Evolutionary conservation across 37 sponge, comb jelly and placozoan genomes (phyloP).

Genomic region (Ephydatia muelleri): DNA sequence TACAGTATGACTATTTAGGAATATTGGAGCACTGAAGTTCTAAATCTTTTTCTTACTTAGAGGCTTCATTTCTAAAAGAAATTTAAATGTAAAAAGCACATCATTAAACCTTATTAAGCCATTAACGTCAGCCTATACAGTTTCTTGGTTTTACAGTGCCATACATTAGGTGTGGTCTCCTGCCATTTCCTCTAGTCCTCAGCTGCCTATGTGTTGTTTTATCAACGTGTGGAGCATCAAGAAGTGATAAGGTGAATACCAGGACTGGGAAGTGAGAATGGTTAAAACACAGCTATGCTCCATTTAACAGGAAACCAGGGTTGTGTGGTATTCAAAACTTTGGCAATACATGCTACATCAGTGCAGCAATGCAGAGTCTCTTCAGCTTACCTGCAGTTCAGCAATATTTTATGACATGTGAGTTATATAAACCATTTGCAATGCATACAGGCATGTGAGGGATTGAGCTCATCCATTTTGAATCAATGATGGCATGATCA

Average conservation of each 20-base stretch:
- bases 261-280: not conserved
- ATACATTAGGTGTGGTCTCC: no score
- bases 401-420: not conserved
- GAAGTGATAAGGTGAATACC: not conserved
- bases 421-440: not conserved
- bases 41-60: no score
- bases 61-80: no score
- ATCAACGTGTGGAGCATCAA: not conserved
- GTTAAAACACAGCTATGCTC: not conserved
- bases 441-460: not conserved
- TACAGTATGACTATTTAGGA: no score
- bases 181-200: not conserved
- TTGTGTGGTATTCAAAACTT: not conserved
- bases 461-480: no score
- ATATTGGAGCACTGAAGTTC: no score
- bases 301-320: not conserved
- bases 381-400: not conserved
- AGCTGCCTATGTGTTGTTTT: not conserved
- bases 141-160: no score
- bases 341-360: not conserved
- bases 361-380: not conserved
- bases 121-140: no score
- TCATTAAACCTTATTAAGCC: no score
- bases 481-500: not conserved
- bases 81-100: no score